These are phyloP conservation scores for Notarius quadriscutis DNA, from an alignment of 2,113 vertebrate genomes.

Conservation along the genomic window DNA sequence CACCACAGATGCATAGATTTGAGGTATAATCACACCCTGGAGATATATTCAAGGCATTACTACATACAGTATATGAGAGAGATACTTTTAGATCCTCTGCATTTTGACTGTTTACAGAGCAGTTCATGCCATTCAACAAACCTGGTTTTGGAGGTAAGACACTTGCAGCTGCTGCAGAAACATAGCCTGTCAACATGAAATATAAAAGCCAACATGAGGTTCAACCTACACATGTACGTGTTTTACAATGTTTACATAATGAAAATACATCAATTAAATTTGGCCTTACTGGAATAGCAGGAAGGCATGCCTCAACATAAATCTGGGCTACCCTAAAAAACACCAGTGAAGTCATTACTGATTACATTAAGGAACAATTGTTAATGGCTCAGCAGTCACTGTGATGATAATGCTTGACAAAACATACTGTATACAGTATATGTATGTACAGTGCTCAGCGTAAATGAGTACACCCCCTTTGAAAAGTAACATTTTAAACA, in stretches of 20 bases:
- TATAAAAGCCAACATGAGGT: background rate
- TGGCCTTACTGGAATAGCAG: constrained; percentile 89
- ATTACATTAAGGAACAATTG: background rate
- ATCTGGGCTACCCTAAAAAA: constrained; percentile 83
- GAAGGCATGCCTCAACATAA: constrained; percentile 85
- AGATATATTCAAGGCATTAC: constrained; percentile 30
- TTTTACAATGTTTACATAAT: background rate
- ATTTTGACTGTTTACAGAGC: background rate
- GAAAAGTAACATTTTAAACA: too few species aligned
- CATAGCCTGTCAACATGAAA: constrained; percentile 68
- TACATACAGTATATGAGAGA: background rate
- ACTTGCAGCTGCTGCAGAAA: constrained; percentile 84
- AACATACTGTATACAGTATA: too few species aligned
- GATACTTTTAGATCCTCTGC: background rate
- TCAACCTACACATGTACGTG: background rate
- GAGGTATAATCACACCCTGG: constrained; percentile 85
- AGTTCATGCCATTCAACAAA: constrained; percentile 53
- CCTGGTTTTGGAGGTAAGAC: constrained; percentile 89
- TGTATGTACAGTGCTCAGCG: too few species aligned
- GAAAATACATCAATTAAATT: background rate
- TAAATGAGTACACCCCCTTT: too few species aligned
- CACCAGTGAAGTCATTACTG: background rate
- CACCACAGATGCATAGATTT: constrained; percentile 75
- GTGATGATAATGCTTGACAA: background rate
- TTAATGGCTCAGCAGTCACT: background rate